A percentile compares a stretch with the other conserved stretches of the same genome.
These are phyloP conservation scores for Periophthalmus magnuspinnatus DNA, from an alignment of 2,797 vertebrate genomes.

Conservation along the genomic window DNA sequence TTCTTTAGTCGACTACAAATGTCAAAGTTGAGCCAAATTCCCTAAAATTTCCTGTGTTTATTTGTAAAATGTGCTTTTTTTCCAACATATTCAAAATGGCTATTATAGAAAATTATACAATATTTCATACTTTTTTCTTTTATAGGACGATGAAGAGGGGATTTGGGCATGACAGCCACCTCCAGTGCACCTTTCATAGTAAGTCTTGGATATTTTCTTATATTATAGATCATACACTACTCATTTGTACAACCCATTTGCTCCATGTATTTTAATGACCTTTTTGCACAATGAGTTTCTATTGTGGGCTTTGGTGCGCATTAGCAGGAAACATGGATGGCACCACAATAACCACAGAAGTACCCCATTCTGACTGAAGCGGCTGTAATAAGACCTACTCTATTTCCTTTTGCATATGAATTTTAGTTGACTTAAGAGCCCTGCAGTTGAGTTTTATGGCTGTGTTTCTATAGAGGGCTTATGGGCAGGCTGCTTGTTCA, in stretches of 20 bases:
- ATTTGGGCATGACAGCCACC: conserved; percentile 90
- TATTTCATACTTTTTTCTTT: conserved; percentile 27
- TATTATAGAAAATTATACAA: conserved; percentile 6
- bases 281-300: conserved; percentile 46
- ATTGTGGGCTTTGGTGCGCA: conserved; percentile 45
- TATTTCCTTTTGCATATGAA: conserved; percentile 54
- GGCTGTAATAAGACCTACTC: conserved; percentile 53
- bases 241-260: conserved; percentile 25
- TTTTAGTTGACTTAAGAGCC: conserved; percentile 50
- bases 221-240: conserved; percentile 10
- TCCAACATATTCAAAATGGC: not conserved
- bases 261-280: conserved; percentile 46
- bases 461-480: conserved; percentile 41
- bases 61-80: too few relatives aligned
- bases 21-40: too few relatives aligned
- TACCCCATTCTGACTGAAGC: conserved; percentile 49
- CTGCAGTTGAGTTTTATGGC: conserved; percentile 49
- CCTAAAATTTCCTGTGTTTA: too few relatives aligned
- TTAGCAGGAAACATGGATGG: conserved; percentile 54
- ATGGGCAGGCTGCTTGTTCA: conserved; percentile 18
- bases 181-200: conserved; percentile 73
- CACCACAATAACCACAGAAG: conserved; percentile 60
- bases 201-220: conserved; percentile 39
- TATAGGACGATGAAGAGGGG: conserved; percentile 96
- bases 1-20: too few relatives aligned